These are phyloP conservation scores for Melipona beecheii DNA, from an alignment of 2,888 invertebrate species.

Conservation along the genomic window DNA sequence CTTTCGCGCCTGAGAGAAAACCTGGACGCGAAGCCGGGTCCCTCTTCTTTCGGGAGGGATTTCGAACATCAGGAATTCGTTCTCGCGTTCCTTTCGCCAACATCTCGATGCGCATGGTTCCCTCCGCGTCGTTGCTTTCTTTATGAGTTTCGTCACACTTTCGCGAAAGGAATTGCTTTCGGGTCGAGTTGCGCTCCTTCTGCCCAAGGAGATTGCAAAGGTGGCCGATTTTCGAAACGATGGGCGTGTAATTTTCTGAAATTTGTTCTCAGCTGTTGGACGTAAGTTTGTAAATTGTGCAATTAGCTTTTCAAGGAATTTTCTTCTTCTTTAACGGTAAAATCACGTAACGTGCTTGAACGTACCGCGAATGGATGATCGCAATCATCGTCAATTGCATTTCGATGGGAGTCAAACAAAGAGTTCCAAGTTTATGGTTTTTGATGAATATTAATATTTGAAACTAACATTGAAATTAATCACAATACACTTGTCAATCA, in stretches of 20 bases:
- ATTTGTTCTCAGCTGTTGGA: too few relatives aligned
- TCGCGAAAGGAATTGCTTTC: neutral
- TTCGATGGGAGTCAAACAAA: neutral
- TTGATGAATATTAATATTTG: neutral
- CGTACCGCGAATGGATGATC: neutral
- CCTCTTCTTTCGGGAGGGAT: constrained; percentile 33
- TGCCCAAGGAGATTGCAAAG: too few relatives aligned
- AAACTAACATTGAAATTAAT: neutral
- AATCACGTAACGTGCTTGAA: neutral
- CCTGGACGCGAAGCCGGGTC: constrained; percentile 18
- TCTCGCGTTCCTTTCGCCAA: neutral
- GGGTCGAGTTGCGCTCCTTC: too few relatives aligned
- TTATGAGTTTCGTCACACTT: neutral
- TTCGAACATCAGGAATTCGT: constrained; percentile 34
- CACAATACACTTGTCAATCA: neutral
- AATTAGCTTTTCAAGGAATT: neutral
- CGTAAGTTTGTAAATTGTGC: neutral
- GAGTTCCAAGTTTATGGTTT: neutral
- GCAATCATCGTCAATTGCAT: neutral
- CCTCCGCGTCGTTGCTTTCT: neutral
- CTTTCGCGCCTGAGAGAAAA: constrained; percentile 28
- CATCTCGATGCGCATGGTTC: neutral
- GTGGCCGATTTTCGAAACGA: too few relatives aligned
- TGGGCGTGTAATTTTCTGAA: too few relatives aligned
- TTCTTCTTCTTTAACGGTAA: neutral